phyloP scores from a whole-genome alignment of 2,113 vertebrate species.

The Morone saxatilis region DNA sequence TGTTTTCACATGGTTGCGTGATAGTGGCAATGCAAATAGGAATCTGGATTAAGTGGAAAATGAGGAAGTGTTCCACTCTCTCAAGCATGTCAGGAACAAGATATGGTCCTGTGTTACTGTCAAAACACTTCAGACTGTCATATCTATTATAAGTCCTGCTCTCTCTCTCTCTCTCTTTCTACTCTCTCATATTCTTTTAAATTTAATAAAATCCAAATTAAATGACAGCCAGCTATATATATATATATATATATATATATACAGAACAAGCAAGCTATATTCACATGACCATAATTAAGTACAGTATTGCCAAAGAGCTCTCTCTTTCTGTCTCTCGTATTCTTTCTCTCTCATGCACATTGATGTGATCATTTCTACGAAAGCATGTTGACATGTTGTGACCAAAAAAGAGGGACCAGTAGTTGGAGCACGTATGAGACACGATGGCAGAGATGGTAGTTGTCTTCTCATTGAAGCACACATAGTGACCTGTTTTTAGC shows the following conservation, averaged over 20 bases:
- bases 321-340: background rate
- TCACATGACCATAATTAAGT: background rate
- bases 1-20: conserved; percentile 29
- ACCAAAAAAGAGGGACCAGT: background rate
- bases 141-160: conserved; percentile 6
- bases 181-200: background rate
- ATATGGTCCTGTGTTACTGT: conserved; percentile 11
- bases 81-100: conserved; percentile 37
- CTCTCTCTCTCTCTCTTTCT: background rate
- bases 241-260: no score
- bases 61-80: conserved; percentile 35
- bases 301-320: background rate
- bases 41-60: conserved; percentile 39
- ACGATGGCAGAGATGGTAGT: background rate
- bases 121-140: conserved; percentile 17
- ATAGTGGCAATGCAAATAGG: conserved; percentile 43
- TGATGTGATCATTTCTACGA: background rate
- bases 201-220: background rate
- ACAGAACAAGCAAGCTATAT: background rate
- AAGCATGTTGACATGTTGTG: background rate
- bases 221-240: background rate
- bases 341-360: background rate
- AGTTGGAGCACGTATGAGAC: background rate
- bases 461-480: background rate
- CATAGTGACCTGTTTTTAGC: background rate